Conservation (phyloP, 1,140 invertebrate genomes). For the Lepidurus couesii region DNA sequence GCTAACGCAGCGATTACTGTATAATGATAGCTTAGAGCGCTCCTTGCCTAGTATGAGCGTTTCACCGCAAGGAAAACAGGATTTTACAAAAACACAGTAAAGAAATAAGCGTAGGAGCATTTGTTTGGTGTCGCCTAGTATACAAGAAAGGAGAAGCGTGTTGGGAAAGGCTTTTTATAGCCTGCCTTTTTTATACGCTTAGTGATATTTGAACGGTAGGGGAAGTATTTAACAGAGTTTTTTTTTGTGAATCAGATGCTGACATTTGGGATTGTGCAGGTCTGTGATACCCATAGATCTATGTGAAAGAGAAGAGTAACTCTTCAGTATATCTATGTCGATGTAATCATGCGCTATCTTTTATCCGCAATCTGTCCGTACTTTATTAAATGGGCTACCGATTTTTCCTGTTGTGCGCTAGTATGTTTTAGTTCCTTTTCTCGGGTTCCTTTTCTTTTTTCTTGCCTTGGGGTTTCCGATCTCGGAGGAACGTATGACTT, state of each 20-base stretch:
- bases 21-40: slow-evolving; percentile 30
- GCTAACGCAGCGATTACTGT: slow-evolving; percentile 5
- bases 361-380: slow-evolving; percentile 1
- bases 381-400: background rate
- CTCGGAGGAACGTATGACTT: background rate
- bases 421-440: background rate
- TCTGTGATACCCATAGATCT: slow-evolving; percentile 22
- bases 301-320: slow-evolving; percentile 15
- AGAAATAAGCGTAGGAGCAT: background rate
- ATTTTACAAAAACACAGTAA: background rate
- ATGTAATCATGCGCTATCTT: background rate
- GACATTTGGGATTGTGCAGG: slow-evolving; percentile 21
- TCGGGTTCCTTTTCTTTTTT: background rate
- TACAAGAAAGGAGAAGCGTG: background rate
- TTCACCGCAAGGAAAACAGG: background rate
- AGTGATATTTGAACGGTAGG: slow-evolving; percentile 9
- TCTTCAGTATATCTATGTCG: slow-evolving; percentile 15
- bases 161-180: background rate
- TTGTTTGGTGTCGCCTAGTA: background rate
- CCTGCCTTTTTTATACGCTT: background rate
- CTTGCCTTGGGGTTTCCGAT: slow-evolving; percentile 19
- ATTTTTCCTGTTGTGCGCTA: background rate
- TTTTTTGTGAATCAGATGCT: background rate
- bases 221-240: background rate
- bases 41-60: slow-evolving; percentile 31